Evolutionary conservation across 2,113 vertebrate genomes (phyloP), one percentile per base, ranked within the genome.

Genomic region (Rana temporaria): DNA sequence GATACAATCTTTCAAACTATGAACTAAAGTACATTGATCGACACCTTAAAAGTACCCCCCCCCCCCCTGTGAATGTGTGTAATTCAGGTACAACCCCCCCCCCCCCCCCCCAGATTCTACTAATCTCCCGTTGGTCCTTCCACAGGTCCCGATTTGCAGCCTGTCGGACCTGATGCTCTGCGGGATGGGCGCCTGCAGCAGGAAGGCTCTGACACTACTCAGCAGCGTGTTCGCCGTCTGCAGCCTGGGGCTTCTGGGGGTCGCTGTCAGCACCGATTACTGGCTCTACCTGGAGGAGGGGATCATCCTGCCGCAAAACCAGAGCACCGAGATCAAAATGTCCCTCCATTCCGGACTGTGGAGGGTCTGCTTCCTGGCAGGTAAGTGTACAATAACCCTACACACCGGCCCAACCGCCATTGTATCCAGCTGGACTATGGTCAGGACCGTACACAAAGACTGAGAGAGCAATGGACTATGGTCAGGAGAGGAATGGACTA

Each of bases 281-380:
- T 99, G 98, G 97, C 94, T 99, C 59, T 98, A 98, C 92, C 92
- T 97, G 91, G 96, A 98, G 84, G 96, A 97, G 82, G 96, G 96
- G 5, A 89, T 95, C 81, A 89, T 97, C 55, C 89, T 97, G 52
- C 96, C 96, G 17, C 95, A 97, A 15, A 99, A 99, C 91, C 96
- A 98, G 93, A 96, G 93, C 52, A 90, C 86, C 0, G 95, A 95
- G 87, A 91, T 96, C 89, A 96, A 94, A 85, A 93, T 96, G 91
- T 95, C 96, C 0, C 95, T 99, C 71, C 98, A 98, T 90, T 97
- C 96, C 0, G 98, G 97, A 64, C 96, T 98, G 73, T 98, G 98
- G 98, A 92, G 97, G 53, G 96, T 98, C 87, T 99, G 98, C 88
- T 98, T 99, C 80, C 87, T 98, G 60, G 94, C 95, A 88, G 97